Percentiles rank a stretch among this genome's conserved stretches.
Evolutionary conservation across 2,888 invertebrate species (phyloP).

Genomic region (Diplazon laetatorius): DNA sequence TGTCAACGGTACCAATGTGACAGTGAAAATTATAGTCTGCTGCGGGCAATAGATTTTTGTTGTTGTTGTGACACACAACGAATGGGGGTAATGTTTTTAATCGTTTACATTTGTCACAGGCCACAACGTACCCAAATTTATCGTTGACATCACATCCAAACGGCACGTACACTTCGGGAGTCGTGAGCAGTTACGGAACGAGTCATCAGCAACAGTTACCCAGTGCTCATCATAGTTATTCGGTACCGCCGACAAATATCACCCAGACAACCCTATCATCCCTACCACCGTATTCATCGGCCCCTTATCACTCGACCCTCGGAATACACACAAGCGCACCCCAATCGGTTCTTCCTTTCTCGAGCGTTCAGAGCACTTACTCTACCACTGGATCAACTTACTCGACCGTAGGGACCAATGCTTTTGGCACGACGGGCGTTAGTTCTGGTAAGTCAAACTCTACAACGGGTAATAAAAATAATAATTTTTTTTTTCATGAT

Average conservation of each 20-base stretch:
- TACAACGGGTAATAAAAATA: too few relatives aligned
- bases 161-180: constrained; percentile 77
- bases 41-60: constrained; percentile 9
- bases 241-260: constrained; percentile 76
- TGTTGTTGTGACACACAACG: neutral
- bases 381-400: constrained; percentile 79
- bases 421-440: constrained; percentile 78
- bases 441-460: constrained; percentile 72
- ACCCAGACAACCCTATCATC: constrained; percentile 77
- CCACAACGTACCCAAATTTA: constrained; percentile 78
- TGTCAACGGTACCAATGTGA: neutral
- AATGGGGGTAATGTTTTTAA: neutral
- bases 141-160: constrained; percentile 79
- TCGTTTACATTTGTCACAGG: constrained; percentile 67
- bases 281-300: constrained; percentile 77
- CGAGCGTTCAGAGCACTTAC: constrained; percentile 78
- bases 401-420: constrained; percentile 81
- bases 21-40: constrained; percentile 6
- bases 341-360: constrained; percentile 80
- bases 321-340: constrained; percentile 77
- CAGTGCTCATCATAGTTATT: constrained; percentile 76
- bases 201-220: constrained; percentile 69
- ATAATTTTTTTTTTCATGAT: too few relatives aligned
- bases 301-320: constrained; percentile 78
- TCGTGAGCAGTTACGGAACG: constrained; percentile 74